Evolutionary conservation across 2,888 invertebrate genomes (phyloP).

Genomic region (Sarcophaga variegata): DNA sequence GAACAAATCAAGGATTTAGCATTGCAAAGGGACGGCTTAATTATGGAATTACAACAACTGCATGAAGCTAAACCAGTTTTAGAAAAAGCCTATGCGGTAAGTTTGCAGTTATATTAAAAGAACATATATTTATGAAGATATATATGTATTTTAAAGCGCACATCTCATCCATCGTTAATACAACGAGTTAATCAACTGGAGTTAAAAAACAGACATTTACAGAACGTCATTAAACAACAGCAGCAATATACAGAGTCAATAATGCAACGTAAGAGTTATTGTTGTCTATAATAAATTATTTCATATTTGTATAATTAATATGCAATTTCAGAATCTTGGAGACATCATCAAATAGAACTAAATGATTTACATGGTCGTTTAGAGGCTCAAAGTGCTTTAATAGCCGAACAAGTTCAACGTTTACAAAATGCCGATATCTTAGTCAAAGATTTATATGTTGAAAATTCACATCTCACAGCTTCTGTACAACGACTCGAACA

Average conservation of each 20-base stretch:
- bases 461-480: slow-evolving; percentile 90
- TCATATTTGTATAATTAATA: neutral
- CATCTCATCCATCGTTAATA: slow-evolving; percentile 81
- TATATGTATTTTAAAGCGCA: slow-evolving; percentile 74
- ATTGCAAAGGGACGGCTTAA: slow-evolving; percentile 80
- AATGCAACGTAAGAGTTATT: slow-evolving; percentile 84
- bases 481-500: slow-evolving; percentile 82
- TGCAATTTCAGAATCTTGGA: slow-evolving; percentile 79
- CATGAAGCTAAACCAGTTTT: slow-evolving; percentile 82
- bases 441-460: slow-evolving; percentile 91
- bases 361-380: slow-evolving; percentile 83
- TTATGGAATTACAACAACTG: slow-evolving; percentile 82
- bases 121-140: neutral
- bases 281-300: neutral
- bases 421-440: slow-evolving; percentile 88
- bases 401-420: slow-evolving; percentile 85
- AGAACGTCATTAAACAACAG: slow-evolving; percentile 85
- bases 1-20: slow-evolving; percentile 81
- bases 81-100: slow-evolving; percentile 82
- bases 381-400: slow-evolving; percentile 82
- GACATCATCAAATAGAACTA: slow-evolving; percentile 81
- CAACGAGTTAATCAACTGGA: slow-evolving; percentile 83
- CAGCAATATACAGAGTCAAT: slow-evolving; percentile 86
- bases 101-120: slow-evolving; percentile 43
- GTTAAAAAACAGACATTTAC: slow-evolving; percentile 85